Conservation (phyloP, 1,140 invertebrate genomes). For the Stegodyphus dumicola region DNA sequence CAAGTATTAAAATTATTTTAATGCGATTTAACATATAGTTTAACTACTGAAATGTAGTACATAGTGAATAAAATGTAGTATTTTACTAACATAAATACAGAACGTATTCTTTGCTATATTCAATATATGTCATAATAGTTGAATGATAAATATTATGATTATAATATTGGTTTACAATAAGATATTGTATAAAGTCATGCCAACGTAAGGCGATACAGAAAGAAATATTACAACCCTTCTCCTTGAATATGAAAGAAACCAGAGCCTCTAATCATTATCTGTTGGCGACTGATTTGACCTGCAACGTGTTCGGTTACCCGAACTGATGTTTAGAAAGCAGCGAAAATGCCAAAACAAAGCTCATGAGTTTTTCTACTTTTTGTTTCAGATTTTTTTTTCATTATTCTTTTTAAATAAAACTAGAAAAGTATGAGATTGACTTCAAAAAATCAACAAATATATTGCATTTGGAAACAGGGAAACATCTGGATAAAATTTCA, state of each 20-base stretch:
- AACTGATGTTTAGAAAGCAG: constrained; percentile 30
- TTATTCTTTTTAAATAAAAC: background rate
- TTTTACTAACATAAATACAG: too few relatives aligned
- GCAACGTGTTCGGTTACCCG: constrained; percentile 39
- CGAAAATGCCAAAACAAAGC: constrained; percentile 34
- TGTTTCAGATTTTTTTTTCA: background rate
- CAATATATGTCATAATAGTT: too few relatives aligned
- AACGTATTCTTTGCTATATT: too few relatives aligned
- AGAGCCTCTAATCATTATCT: constrained; percentile 58
- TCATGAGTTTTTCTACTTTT: background rate
- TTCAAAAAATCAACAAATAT: constrained; percentile 4
- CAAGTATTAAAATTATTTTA: too few relatives aligned
- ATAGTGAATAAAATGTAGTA: too few relatives aligned
- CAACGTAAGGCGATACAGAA: background rate
- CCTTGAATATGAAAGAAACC: constrained; percentile 37
- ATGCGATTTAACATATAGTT: too few relatives aligned
- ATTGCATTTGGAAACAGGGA: background rate
- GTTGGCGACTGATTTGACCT: constrained; percentile 51
- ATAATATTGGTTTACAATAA: too few relatives aligned
- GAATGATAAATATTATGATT: too few relatives aligned
- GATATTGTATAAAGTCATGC: too few relatives aligned
- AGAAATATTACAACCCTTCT: background rate
- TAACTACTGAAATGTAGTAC: too few relatives aligned
- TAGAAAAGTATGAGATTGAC: background rate
- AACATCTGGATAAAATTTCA: constrained; percentile 26